A percentile compares a stretch with the other conserved stretches of the same genome.
Conservation (phyloP, 1,140 invertebrate species). For the Anoplolepis gracilipes region DNA sequence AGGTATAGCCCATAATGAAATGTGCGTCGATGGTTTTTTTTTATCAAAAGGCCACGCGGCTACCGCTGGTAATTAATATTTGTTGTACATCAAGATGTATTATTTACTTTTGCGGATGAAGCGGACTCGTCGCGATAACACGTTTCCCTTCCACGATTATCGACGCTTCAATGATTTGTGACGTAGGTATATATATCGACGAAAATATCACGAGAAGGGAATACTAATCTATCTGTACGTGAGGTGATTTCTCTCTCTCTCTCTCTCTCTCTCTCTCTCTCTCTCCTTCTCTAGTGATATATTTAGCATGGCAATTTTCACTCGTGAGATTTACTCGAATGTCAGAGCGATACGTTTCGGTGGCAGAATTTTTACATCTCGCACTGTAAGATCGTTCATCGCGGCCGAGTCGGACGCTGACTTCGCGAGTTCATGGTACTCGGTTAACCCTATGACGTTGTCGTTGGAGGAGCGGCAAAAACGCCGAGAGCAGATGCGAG, state of each 20-base stretch:
- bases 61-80: conserved; percentile 52
- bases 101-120: conserved; percentile 19
- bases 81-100: conserved; percentile 30
- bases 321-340: not conserved
- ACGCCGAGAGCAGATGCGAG: conserved; percentile 66
- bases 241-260: not conserved
- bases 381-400: not conserved
- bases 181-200: no score
- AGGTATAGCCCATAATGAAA: conserved; percentile 61
- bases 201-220: not conserved
- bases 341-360: not conserved
- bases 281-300: not conserved
- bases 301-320: not conserved
- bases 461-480: conserved; percentile 65
- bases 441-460: conserved; percentile 61
- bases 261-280: not conserved
- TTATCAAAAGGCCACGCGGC: conserved; percentile 56
- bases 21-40: conserved; percentile 60
- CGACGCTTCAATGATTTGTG: not conserved
- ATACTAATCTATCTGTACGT: no score
- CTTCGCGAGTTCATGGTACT: conserved; percentile 68
- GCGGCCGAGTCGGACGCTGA: conserved; percentile 38
- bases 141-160: not conserved
- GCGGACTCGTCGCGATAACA: not conserved
- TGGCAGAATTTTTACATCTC: conserved; percentile 28